Evolutionary conservation across 2,888 invertebrate species (phyloP), one percentile per base, ranked within the genome.

Genomic region (Caenorhabditis sp.): DNA sequence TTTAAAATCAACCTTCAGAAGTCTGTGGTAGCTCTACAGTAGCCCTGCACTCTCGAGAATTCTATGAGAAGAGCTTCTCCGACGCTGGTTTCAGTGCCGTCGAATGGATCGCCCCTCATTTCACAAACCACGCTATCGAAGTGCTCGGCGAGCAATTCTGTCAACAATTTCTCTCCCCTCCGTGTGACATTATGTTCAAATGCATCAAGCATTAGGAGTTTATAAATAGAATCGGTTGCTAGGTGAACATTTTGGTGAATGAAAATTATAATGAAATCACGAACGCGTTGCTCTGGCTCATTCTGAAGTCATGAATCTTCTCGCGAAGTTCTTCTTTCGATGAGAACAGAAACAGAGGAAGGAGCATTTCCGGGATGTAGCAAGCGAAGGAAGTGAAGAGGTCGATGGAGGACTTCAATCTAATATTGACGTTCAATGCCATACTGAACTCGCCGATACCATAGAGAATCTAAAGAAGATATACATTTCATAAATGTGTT

Each of bases 31-130:
- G 37, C 26, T 60, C 81, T 0, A 58, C 40, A 47, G 69, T 81
- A 6, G 81, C 81, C 35, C 51, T 76, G 11, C 81, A 81, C 18
- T 81, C 81, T 4, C 76, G 76, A 2, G n/a, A 81, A 37, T 76
- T 76, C 58, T 81, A 81, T 37, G 76, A 81, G 35, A 32, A 64
- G 11, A 64, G 64, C 22, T 62, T 81, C 18, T 8, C 55, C 32
- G 60, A 65, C 2, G 51, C 81, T 6, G 76, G 76, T 22, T 76
- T 81, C 18, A n/a, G n/a, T 9, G 0, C 28, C 8, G 53, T 81
- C 44, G 70, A 76, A 81, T 81, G 81, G 81, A 81, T 81, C 2
- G 22, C 76, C 15, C 81, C 81, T n/a, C 64, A 65, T 13, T 81
- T 81, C 61, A 76, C 68, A 0, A 67, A 76, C 5, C 55, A 81